These are phyloP conservation scores for Melipona bicolor DNA, from an alignment of 2,888 invertebrate species.

Conservation along the genomic window DNA sequence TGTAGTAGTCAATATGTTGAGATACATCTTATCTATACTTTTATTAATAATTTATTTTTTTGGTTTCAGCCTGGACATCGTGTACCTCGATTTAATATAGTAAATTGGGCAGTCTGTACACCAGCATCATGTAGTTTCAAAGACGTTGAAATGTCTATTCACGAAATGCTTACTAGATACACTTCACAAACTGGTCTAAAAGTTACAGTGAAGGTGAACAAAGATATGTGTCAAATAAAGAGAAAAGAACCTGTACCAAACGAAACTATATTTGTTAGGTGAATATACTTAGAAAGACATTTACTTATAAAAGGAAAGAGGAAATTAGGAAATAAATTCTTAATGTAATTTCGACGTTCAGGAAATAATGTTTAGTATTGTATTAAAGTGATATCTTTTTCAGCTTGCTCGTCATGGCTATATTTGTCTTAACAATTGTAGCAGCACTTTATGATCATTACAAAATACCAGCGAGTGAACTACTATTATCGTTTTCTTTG, in stretches of 20 bases:
- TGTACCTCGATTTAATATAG: slow-evolving; percentile 88
- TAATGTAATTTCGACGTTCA: neutral
- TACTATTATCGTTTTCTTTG: slow-evolving; percentile 87
- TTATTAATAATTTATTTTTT: neutral
- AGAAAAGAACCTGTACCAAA: slow-evolving; percentile 82
- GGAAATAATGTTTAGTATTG: neutral
- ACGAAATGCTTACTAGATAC: slow-evolving; percentile 84
- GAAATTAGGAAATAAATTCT: neutral
- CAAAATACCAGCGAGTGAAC: slow-evolving; percentile 78
- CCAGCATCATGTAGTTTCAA: slow-evolving; percentile 86
- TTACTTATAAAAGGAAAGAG: neutral
- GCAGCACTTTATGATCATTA: slow-evolving; percentile 82
- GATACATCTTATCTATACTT: too few relatives aligned
- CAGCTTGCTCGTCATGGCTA: slow-evolving; percentile 84
- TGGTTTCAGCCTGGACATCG: slow-evolving; percentile 88
- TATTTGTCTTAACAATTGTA: slow-evolving; percentile 82
- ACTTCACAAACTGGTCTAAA: slow-evolving; percentile 86
- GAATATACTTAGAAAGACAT: slow-evolving; percentile 58
- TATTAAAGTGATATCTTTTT: slow-evolving; percentile 17
- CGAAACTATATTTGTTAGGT: slow-evolving; percentile 85
- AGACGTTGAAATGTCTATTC: slow-evolving; percentile 87
- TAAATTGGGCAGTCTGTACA: slow-evolving; percentile 90
- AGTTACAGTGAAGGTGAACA: slow-evolving; percentile 86
- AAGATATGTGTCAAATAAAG: slow-evolving; percentile 87
- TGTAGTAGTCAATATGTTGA: too few relatives aligned